Evolutionary conservation across 1,140 invertebrate species (phyloP).

Genomic region (Phenacoccus solenopsis): DNA sequence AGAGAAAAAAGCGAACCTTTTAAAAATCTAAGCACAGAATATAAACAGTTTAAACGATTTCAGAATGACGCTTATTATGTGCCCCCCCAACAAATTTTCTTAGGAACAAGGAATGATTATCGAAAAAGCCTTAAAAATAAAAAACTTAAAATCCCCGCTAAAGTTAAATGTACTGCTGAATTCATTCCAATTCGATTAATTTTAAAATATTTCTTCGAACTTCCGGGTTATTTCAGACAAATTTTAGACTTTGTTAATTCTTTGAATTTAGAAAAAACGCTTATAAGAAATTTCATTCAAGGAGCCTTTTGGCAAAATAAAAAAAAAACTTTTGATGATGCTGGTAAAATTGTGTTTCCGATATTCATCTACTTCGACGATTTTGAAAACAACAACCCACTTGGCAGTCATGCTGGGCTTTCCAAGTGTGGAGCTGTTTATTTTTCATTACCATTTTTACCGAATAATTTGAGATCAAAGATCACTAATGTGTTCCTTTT

Average conservation of each 20-base stretch:
- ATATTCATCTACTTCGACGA: too few species aligned
- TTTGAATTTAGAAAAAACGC: neutral
- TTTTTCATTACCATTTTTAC: too few species aligned
- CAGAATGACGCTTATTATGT: neutral
- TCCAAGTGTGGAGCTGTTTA: too few species aligned
- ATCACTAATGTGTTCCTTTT: too few species aligned
- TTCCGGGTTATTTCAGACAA: neutral
- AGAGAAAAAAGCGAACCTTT: neutral
- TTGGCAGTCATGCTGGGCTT: too few species aligned
- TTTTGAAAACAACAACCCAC: too few species aligned
- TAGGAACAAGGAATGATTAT: neutral
- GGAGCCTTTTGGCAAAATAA: neutral
- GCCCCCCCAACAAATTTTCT: neutral
- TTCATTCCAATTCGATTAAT: neutral
- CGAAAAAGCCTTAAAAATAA: neutral
- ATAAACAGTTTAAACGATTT: neutral
- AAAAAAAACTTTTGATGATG: neutral
- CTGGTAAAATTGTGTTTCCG: too few species aligned
- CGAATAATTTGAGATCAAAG: too few species aligned
- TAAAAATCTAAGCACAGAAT: neutral
- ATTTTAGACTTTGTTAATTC: neutral
- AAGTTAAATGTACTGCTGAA: neutral
- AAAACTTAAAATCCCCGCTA: neutral
- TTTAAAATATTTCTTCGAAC: constrained; percentile 7
- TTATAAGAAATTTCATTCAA: neutral